Evolutionary conservation across 2,797 vertebrate species (phyloP).

Genomic region (Mionectes olivaceus): DNA sequence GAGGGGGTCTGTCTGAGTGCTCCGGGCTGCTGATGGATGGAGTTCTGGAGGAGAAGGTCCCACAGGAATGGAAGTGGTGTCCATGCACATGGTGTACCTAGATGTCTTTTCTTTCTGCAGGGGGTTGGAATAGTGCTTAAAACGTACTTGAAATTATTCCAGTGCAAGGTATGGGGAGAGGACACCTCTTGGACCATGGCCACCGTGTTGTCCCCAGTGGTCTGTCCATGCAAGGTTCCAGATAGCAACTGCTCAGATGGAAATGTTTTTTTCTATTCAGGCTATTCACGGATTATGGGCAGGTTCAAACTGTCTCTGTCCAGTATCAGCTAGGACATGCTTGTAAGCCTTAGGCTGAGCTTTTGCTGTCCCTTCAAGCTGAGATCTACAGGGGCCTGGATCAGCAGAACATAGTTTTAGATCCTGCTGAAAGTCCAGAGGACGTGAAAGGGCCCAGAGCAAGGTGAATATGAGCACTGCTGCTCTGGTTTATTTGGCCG

Average conservation of each 20-base stretch:
- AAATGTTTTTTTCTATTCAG: background rate
- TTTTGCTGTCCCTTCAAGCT: background rate
- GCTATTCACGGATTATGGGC: accelerated
- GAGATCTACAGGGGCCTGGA: background rate
- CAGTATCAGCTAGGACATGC: background rate
- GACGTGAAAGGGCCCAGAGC: accelerated
- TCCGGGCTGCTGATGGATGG: background rate
- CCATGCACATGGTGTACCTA: background rate
- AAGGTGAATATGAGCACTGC: background rate
- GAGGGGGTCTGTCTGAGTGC: background rate
- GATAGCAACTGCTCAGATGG: background rate
- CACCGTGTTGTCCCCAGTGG: accelerated
- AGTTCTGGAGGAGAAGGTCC: background rate
- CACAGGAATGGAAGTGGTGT: background rate
- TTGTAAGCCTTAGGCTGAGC: background rate
- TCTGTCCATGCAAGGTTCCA: background rate
- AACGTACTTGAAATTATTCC: background rate
- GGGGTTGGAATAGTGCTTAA: background rate
- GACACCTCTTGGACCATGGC: accelerated
- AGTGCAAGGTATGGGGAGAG: background rate
- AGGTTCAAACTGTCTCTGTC: background rate
- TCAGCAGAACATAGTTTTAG: background rate
- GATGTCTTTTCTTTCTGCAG: background rate
- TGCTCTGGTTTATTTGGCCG: background rate
- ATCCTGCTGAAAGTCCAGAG: background rate